These are phyloP conservation scores for Sebastes miniatus DNA, from an alignment of 2,797 vertebrate species.

Conservation along the genomic window DNA sequence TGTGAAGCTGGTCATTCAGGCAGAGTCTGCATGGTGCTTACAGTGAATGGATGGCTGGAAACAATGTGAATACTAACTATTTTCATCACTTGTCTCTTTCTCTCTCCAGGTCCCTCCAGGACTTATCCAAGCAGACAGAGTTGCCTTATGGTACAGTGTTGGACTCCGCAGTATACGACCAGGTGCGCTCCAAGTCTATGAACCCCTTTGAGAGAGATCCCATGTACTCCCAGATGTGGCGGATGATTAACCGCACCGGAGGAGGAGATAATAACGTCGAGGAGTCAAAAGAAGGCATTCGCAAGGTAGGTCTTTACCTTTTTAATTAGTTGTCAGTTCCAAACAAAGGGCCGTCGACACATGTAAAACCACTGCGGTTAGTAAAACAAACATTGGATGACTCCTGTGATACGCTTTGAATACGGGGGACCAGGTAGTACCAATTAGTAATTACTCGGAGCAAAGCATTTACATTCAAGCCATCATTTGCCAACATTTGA, in stretches of 20 bases:
- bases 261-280: slow-evolving; percentile 94
- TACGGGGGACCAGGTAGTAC: not conserved
- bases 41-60: not conserved
- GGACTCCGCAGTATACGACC: slow-evolving; percentile 96
- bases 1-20: not conserved
- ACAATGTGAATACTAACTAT: not conserved
- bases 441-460: too few relatives aligned
- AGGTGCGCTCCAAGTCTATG: slow-evolving; percentile 94
- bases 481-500: too few relatives aligned
- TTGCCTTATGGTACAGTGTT: slow-evolving; percentile 96
- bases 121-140: slow-evolving; percentile 96
- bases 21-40: not conserved
- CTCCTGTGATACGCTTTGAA: not conserved
- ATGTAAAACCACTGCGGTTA: slow-evolving; percentile 7
- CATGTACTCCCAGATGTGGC: slow-evolving; percentile 99
- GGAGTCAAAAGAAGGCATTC: slow-evolving; percentile 93
- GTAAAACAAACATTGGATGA: slow-evolving; percentile 5
- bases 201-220: slow-evolving; percentile 98
- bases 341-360: not conserved
- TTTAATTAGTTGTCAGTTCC: not conserved
- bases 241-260: slow-evolving; percentile 96
- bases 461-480: too few relatives aligned
- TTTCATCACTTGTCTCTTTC: slow-evolving; percentile 8
- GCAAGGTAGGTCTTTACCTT: slow-evolving; percentile 86
- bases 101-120: slow-evolving; percentile 90